Evolutionary conservation across 2,888 invertebrate species (phyloP), one percentile per base, ranked within the genome.

Genomic region (Leptogaster cylindrica): DNA sequence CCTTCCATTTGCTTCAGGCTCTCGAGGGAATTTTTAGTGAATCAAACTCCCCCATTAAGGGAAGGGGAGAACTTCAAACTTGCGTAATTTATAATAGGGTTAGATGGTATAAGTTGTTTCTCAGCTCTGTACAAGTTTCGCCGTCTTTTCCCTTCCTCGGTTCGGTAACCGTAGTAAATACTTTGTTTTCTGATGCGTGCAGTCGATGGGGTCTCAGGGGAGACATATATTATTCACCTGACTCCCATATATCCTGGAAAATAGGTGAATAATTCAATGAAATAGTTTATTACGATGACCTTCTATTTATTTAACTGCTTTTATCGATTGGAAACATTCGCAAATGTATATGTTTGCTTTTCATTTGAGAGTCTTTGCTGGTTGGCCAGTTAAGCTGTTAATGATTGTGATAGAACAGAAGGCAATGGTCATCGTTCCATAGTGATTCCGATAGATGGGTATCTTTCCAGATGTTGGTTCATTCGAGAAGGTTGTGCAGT

Each of bases 141-240:
- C 48, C 16, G 27, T 48, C 48, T 48, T 48, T 20, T 27, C 25
- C 48, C 25, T 44, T 16, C 44, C 14, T 44, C 44, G 61, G 14
- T 41, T 44, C 27, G 61, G 14, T 61, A 61, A 27, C 61, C 61
- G 36, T 61, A 44, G 61, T 61, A 61, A 61, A 61, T 61, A 61
- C 61, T 51, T 65, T 65, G 28, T 27, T 65, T 52, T 14, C 28
- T 65, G 65, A 65, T 65, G 65, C 65, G 65, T 65, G 65, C 65
- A 65, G 41, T 65, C 41, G 65, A 31, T 65, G 39, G 28, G 27
- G 65, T 69, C 70, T 64, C 70, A 28, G 12, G 70, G 52, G 70
- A 68, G 64, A 50, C 51, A 70, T 70, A 67, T 69, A 68, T 70
- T 70, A 70, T 70, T 70, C 65, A 70, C 69, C 66, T 69, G 46